phyloP scores from a whole-genome alignment of 2,797 vertebrate genomes.

The Enteromius treurensis region DNA sequence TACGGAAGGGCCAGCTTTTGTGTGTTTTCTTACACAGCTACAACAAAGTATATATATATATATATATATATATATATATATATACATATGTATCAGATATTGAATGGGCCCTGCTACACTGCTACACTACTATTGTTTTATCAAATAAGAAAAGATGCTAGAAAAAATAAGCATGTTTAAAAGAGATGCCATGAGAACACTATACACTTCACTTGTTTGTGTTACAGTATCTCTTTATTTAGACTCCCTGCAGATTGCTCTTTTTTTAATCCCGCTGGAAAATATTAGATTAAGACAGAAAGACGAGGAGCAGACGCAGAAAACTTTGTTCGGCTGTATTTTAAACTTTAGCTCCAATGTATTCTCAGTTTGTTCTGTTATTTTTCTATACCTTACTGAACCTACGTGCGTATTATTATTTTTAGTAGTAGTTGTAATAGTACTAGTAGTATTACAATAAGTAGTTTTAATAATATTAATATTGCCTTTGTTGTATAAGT shows the following conservation, averaged over 20 bases:
- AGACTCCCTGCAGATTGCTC: slow-evolving; percentile 55
- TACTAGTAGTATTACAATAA: no score
- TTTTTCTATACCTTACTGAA: not conserved
- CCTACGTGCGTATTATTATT: not conserved
- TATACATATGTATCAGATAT: not conserved
- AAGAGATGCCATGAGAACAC: not conserved
- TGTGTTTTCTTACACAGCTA: slow-evolving; percentile 5
- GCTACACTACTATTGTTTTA: not conserved
- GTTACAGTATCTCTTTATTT: slow-evolving; percentile 49
- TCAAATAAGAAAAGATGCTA: not conserved
- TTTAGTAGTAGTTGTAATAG: not conserved
- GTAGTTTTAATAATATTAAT: no score
- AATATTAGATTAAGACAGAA: not conserved
- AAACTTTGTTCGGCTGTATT: not conserved
- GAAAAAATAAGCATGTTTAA: not conserved
- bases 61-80: no score
- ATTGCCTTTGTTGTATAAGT: not conserved
- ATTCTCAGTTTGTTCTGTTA: not conserved
- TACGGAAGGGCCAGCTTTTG: slow-evolving; percentile 38
- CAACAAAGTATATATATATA: not conserved
- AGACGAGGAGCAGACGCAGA: not conserved
- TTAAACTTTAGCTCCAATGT: not conserved
- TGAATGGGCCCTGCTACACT: not conserved
- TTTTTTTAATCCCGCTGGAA: slow-evolving; percentile 20
- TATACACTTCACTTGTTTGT: slow-evolving; percentile 57